phyloP scores from a whole-genome alignment of 2,888 invertebrate genomes.

The Neuroscelio doddi region DNA sequence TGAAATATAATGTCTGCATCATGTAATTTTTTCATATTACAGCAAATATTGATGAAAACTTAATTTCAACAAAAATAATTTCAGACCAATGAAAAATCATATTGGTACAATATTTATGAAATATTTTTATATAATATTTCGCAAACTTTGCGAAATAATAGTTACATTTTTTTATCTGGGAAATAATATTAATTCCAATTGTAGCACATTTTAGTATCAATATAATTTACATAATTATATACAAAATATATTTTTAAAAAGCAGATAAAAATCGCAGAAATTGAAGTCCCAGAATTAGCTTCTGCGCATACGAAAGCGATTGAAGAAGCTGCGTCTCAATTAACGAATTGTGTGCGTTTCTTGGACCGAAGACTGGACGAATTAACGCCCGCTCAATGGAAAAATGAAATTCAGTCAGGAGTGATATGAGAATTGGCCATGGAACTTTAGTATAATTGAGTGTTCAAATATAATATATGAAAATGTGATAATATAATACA shows the following conservation, averaged over 20 bases:
- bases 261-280: conserved; percentile 62
- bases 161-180: too few relatives aligned
- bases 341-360: conserved; percentile 72
- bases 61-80: too few relatives aligned
- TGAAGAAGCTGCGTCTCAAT: conserved; percentile 71
- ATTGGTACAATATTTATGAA: too few relatives aligned
- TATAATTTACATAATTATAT: not conserved
- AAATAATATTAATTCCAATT: too few relatives aligned
- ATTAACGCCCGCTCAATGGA: conserved; percentile 72
- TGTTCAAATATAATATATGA: conserved; percentile 40
- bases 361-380: conserved; percentile 73
- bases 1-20: too few relatives aligned
- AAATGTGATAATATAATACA: conserved; percentile 29
- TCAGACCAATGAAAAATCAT: too few relatives aligned
- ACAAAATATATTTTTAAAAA: too few relatives aligned
- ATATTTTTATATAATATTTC: too few relatives aligned
- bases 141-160: too few relatives aligned
- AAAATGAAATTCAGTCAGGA: conserved; percentile 60
- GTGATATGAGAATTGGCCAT: conserved; percentile 8
- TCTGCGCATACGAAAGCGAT: conserved; percentile 71
- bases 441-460: conserved; percentile 26
- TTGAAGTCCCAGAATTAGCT: conserved; percentile 70
- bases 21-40: too few relatives aligned
- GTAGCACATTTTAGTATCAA: not conserved
- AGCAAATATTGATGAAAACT: too few relatives aligned